Evolutionary conservation across 2,888 invertebrate species (phyloP), one percentile per base, ranked within the genome.

Genomic region (Chrysotoxum bicinctum): DNA sequence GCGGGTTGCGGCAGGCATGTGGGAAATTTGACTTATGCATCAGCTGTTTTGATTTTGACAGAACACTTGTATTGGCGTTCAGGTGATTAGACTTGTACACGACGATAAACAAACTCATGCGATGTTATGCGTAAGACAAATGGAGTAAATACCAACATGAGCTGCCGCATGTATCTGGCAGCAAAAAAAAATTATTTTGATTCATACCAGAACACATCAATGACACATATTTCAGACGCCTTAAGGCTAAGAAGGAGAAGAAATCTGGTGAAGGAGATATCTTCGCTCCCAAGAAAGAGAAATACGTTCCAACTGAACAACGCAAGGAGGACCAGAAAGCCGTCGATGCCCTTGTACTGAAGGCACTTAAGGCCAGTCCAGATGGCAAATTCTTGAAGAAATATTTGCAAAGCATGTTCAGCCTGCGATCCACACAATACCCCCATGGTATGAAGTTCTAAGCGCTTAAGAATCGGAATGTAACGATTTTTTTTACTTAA

Each of bases 361-460:
- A 94, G 87, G 96, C 96, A n/a, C 96, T 99, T 90, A 96, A 96
- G 91, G 95, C 95, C 90, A 94, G 96, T 89, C 92, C 94, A 4
- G 98, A 99, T 90, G 96, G 96, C 92, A 98, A 98, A 93, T 92
- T 95, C 89, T 93, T 99, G 88, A 95, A 96, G 90, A 96, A 96
- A 72, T 99, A 99, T 93, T 94, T 99, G 91, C 96, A 96, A 89
- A 94, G 98, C 50, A 96, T 97, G 94, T 99, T 99, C 93, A 96
- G 97, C 43, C 94, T 99, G 88, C 95, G 96, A 91, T 98, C 97
- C 91, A 97, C 97, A 92, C 98, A 99, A 93, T 98, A 95, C 93
- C 98, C 99, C 87, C 99, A 99, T 93, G 95, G 97, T 92, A 95
- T 99, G 96, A 95, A 95, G 91, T 99, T 99, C 94, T 99, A 97